Conservation (phyloP, 2,888 invertebrate species). For the Euspilapteryx auroguttella region DNA sequence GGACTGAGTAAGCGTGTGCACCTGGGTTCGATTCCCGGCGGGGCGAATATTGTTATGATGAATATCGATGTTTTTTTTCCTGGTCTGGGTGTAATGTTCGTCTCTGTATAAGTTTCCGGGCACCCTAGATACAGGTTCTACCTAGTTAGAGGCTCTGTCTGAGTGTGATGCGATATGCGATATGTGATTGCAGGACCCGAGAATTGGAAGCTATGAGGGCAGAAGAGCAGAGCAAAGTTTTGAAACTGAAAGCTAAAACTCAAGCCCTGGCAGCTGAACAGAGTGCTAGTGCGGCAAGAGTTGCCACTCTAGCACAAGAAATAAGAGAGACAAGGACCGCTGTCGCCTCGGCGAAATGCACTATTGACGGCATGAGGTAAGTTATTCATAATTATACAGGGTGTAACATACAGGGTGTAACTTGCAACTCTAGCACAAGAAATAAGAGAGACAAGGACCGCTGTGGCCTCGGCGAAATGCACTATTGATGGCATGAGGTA, state of each 20-base stretch:
- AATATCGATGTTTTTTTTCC: too few species aligned
- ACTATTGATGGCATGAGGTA: conserved; percentile 95
- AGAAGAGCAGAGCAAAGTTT: conserved; percentile 81
- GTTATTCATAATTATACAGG: too few species aligned
- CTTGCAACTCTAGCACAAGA: conserved; percentile 28
- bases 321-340: conserved; percentile 64
- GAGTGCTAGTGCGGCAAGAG: conserved; percentile 53
- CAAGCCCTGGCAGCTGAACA: conserved; percentile 83
- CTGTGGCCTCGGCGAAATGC: conserved; percentile 88
- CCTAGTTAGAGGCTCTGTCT: too few species aligned
- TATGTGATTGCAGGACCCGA: conserved; percentile 50
- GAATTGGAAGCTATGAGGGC: conserved; percentile 87
- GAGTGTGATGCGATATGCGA: too few species aligned
- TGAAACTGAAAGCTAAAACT: conserved; percentile 84
- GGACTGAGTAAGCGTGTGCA: too few species aligned
- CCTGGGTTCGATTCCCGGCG: too few species aligned
- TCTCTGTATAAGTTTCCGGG: too few species aligned
- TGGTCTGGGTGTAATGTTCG: too few species aligned
- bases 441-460: conserved; percentile 60
- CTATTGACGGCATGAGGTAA: conserved; percentile 93
- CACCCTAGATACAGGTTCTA: too few species aligned
- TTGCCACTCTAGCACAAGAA: conserved; percentile 27
- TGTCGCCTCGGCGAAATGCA: conserved; percentile 88
- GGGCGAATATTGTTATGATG: too few species aligned
- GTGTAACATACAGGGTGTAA: too few species aligned